These are phyloP conservation scores for Mus musculus DNA, from an alignment of 2,113 vertebrate species.

Conservation along the genomic window GRCm39 chr6:108289501-108290000, in stretches of 20 bases:
- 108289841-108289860: neutral
- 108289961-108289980: neutral
- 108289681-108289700: neutral
- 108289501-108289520: slow-evolving; percentile 45
- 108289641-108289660: neutral
- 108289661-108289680: too few relatives aligned
- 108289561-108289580: neutral
- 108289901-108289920: neutral
- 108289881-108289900: neutral
- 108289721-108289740: neutral
- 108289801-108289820: neutral
- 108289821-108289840: neutral
- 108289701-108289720: neutral
- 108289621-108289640: neutral
- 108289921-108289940: neutral
- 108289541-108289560: neutral
- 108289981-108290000: too few relatives aligned
- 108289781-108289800: neutral
- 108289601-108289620: neutral
- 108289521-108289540: neutral
- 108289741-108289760: neutral
- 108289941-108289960: neutral
- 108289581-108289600: neutral
- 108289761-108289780: neutral
- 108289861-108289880: neutral